Evolutionary conservation across 2,113 vertebrate species (phyloP).

Genomic region (Otolemur garnettii): DNA sequence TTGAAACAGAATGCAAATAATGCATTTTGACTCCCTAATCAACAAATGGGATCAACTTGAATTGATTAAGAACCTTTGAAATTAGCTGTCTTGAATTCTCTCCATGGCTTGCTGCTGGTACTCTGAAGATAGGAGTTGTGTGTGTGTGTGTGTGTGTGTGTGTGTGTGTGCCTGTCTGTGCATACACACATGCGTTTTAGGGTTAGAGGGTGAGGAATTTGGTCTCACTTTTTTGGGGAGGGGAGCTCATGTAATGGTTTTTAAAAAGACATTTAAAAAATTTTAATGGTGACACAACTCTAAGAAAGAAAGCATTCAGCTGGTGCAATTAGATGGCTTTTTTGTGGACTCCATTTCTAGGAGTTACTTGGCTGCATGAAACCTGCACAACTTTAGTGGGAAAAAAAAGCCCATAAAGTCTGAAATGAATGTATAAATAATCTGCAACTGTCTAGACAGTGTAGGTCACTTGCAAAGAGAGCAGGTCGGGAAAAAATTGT

Average conservation of each 20-base stretch:
- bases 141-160: not conserved
- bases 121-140: not conserved
- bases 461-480: slow-evolving; percentile 98
- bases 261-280: slow-evolving; percentile 10
- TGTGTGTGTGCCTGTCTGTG: not conserved
- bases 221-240: not conserved
- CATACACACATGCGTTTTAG: not conserved
- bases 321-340: slow-evolving; percentile 11
- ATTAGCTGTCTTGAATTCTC: slow-evolving; percentile 78
- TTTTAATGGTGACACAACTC: slow-evolving; percentile 50
- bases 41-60: slow-evolving; percentile 82
- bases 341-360: slow-evolving; percentile 57
- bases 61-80: slow-evolving; percentile 85
- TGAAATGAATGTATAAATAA: slow-evolving; percentile 97
- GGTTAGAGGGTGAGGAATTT: not conserved
- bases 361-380: slow-evolving; percentile 79
- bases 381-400: slow-evolving; percentile 86
- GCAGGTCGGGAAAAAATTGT: slow-evolving; percentile 98
- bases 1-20: slow-evolving; percentile 81
- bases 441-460: slow-evolving; percentile 97
- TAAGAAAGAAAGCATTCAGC: not conserved
- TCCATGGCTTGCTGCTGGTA: slow-evolving; percentile 36
- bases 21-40: slow-evolving; percentile 76
- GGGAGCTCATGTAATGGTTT: not conserved
- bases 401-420: slow-evolving; percentile 86